Percentiles rank a stretch among this genome's conserved stretches.
Conservation (phyloP, 2,113 vertebrate genomes). For the Alethe castanea region DNA sequence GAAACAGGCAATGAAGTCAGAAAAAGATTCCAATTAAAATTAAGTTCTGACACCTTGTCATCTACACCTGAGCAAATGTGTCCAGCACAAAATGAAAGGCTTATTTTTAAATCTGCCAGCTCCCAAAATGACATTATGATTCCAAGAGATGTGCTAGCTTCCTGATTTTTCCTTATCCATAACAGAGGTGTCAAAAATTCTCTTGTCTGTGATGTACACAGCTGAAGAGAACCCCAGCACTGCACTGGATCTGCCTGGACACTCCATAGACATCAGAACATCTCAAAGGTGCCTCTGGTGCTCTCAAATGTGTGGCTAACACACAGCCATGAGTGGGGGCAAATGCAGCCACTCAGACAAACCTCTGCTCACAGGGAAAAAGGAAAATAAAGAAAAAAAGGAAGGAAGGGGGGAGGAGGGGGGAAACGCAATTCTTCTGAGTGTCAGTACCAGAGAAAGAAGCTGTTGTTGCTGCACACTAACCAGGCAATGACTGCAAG, state of each 20-base stretch:
- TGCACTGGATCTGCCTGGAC: not conserved
- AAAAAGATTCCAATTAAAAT: not conserved
- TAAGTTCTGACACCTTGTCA: not conserved
- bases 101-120: not conserved
- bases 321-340: not conserved
- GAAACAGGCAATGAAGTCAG: not conserved
- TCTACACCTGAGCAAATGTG: not conserved
- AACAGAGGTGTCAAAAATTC: not conserved
- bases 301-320: not conserved
- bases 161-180: not conserved
- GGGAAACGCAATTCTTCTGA: rapidly evolving
- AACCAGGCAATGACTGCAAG: conserved; percentile 1
- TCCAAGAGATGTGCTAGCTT: not conserved
- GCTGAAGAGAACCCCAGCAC: not conserved
- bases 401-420: rapidly evolving
- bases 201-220: not conserved
- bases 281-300: not conserved
- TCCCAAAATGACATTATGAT: not conserved
- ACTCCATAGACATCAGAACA: not conserved
- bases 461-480: not conserved
- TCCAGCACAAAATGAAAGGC: not conserved
- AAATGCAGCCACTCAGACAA: not conserved
- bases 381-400: not conserved
- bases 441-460: not conserved
- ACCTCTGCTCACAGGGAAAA: not conserved